phyloP scores from a whole-genome alignment of 64 coral and sea anemone species.

The Montipora cactus region DNA sequence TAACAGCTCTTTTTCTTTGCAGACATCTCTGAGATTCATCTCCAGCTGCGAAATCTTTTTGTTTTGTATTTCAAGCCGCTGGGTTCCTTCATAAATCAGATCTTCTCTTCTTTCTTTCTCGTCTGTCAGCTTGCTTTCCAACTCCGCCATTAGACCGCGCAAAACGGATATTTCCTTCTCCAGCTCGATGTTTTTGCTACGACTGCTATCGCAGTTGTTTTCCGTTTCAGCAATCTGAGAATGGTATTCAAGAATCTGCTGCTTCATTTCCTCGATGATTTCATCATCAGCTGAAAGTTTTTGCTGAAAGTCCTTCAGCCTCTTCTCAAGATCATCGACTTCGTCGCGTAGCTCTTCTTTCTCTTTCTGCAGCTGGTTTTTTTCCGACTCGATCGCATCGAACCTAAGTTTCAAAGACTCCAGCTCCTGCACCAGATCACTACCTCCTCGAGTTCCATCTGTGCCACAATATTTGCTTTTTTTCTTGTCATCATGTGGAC shows the following conservation, averaged over 20 bases:
- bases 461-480: conserved; percentile 15
- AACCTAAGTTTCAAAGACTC: conserved; percentile 77
- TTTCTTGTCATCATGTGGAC: conserved; percentile 19
- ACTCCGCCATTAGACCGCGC: conserved; percentile 19
- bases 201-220: conserved; percentile 25
- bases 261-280: conserved; percentile 43
- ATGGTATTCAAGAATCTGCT: conserved; percentile 33
- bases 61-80: conserved; percentile 64
- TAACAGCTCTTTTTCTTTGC: conserved; percentile 72
- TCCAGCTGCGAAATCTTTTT: conserved; percentile 61
- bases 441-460: conserved; percentile 18
- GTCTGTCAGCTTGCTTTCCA: conserved; percentile 60
- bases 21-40: conserved; percentile 65
- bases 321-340: conserved; percentile 49
- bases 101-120: conserved; percentile 76
- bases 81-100: conserved; percentile 39
- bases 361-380: conserved; percentile 59
- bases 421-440: conserved; percentile 54
- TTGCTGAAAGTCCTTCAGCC: conserved; percentile 71
- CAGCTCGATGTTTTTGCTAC: conserved; percentile 51
- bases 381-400: conserved; percentile 66
- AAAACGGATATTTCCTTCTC: conserved; percentile 65
- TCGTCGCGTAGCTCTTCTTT: conserved; percentile 35
- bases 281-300: conserved; percentile 50
- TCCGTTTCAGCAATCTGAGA: conserved; percentile 7